Base-by-base conservation (phyloP, 2,888 invertebrate genomes). In the Ectobius pallidus region DNA sequence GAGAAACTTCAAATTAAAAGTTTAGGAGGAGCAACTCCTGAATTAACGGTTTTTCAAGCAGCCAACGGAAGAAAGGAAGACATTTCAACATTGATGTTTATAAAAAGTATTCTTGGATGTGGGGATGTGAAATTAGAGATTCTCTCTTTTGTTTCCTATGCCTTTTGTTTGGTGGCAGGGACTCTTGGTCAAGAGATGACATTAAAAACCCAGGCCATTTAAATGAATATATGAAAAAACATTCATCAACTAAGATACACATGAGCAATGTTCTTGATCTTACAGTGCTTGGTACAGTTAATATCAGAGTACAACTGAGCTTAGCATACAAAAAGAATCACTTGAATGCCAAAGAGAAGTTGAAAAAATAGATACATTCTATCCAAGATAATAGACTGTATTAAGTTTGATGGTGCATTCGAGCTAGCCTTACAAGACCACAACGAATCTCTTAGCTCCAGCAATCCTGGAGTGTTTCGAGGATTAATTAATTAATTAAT, bases 1-100 rank as follows among this genome's bases (percentile, higher is more conserved):
- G n/a, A n/a, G n/a, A n/a, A n/a, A n/a, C n/a, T n/a, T n/a, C n/a
- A n/a, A n/a, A n/a, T n/a, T n/a, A n/a, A n/a, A n/a, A n/a, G n/a
- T n/a, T n/a, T n/a, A n/a, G n/a, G n/a, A n/a, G n/a, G n/a, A n/a
- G n/a, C n/a, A n/a, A n/a, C n/a, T n/a, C n/a, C n/a, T n/a, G n/a
- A n/a, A n/a, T n/a, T n/a, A n/a, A n/a, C n/a, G n/a, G n/a, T 18
- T 49, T 7, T 49, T 49, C 49, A 49, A 6, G n/a, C 20, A 49
- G 49, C 11, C 49, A 49, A 49, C 11, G 49, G 49, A n/a, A 49
- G 49, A 49, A 49, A 49, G 20, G 49, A n/a, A n/a, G n/a, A n/a
- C 20, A 14, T 39, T 39, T 39, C 14, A 6, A 39, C n/a, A 49
- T 4, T 49, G 49, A 18, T 49, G 20, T 18, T 49, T 49, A 49